These are phyloP conservation scores for Scolopax bukidnonensis DNA, from an alignment of 2,797 vertebrate species.

Conservation along the genomic window DNA sequence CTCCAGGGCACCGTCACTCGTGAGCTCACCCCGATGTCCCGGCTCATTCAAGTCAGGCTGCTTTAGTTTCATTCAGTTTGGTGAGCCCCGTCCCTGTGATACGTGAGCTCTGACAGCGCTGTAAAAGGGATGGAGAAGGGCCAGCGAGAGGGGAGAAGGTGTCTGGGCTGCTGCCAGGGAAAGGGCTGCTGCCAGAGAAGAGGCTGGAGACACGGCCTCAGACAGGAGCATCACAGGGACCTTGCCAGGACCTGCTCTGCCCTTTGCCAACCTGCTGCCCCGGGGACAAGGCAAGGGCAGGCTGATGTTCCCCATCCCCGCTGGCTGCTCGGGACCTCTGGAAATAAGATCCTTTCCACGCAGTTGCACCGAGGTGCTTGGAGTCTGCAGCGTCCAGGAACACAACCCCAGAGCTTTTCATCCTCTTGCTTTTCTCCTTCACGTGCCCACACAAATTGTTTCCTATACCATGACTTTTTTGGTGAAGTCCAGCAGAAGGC, in stretches of 20 bases:
- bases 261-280: background rate
- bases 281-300: background rate
- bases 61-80: background rate
- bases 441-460: fast-evolving
- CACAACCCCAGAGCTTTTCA: background rate
- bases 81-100: background rate
- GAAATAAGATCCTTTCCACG: background rate
- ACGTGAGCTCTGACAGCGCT: background rate
- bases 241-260: background rate
- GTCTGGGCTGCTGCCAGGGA: slow-evolving; percentile 1
- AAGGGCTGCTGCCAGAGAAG: background rate
- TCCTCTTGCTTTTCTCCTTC: background rate
- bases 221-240: background rate
- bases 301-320: background rate
- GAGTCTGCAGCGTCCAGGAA: background rate
- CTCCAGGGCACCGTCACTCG: background rate
- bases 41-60: background rate
- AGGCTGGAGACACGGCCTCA: background rate
- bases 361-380: fast-evolving
- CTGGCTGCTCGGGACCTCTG: background rate
- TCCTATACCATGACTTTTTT: background rate
- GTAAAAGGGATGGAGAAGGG: background rate
- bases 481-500: background rate
- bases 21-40: background rate
- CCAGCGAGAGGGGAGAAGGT: background rate